A percentile compares a stretch with the other conserved stretches of the same genome.
These are phyloP conservation scores for Cheilosia impressa DNA, from an alignment of 2,888 invertebrate genomes.

Conservation along the genomic window DNA sequence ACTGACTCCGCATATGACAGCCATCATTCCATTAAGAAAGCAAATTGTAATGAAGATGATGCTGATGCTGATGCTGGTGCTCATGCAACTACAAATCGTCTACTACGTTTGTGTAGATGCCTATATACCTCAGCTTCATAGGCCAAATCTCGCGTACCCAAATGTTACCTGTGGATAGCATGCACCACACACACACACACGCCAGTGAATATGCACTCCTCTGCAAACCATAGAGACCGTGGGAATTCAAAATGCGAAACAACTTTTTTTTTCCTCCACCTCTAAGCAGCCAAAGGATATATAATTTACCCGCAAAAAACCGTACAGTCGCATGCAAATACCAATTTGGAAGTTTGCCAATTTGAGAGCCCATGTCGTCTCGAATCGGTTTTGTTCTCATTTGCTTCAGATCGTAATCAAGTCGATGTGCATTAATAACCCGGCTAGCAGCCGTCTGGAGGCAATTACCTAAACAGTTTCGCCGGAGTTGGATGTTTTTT, in stretches of 20 bases:
- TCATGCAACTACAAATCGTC: constrained; percentile 12
- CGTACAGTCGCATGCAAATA: constrained; percentile 62
- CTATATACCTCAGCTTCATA: background rate
- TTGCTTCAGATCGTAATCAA: constrained; percentile 55
- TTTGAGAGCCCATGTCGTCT: constrained; percentile 42
- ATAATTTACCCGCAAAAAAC: constrained; percentile 35
- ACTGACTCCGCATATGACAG: background rate
- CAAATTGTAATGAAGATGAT: constrained; percentile 50
- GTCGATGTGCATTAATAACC: constrained; percentile 66
- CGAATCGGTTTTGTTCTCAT: constrained; percentile 39
- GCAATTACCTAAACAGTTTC: constrained; percentile 45
- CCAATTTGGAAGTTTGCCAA: constrained; percentile 73
- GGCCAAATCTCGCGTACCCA: background rate
- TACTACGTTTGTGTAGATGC: background rate
- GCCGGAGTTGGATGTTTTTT: background rate
- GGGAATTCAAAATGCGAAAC: constrained; percentile 53
- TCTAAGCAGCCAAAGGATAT: constrained; percentile 20
- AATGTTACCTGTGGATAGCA: constrained; percentile 17
- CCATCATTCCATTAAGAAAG: constrained; percentile 44
- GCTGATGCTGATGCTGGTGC: constrained; percentile 38
- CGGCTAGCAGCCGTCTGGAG: constrained; percentile 31
- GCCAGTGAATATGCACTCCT: constrained; percentile 12
- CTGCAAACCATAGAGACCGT: constrained; percentile 52
- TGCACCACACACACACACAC: background rate
- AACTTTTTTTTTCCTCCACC: constrained; percentile 8